phyloP scores from a whole-genome alignment of 2,888 invertebrate genomes.

The Nephrotoma guestfalica region DNA sequence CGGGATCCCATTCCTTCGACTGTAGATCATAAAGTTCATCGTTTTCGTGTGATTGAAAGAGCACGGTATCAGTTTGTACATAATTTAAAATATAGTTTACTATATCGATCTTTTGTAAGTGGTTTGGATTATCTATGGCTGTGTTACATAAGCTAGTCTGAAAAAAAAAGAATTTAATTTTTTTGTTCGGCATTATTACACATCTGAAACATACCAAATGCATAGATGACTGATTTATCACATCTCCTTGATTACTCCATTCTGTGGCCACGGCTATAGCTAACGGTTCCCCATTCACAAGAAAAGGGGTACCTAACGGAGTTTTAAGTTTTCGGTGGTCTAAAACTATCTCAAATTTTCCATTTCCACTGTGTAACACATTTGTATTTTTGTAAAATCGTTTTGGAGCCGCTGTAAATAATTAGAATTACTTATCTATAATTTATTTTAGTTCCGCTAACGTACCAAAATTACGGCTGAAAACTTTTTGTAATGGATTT shows the following conservation, averaged over 20 bases:
- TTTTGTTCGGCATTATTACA: constrained; percentile 6
- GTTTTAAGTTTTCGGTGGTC: constrained; percentile 85
- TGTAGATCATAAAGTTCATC: constrained; percentile 63
- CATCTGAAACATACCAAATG: constrained; percentile 53
- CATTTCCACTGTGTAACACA: constrained; percentile 46
- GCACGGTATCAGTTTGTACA: constrained; percentile 66
- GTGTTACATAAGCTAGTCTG: constrained; percentile 84
- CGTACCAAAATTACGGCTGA: neutral
- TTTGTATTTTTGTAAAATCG: constrained; percentile 61
- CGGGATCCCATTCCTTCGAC: constrained; percentile 72
- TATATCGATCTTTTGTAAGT: constrained; percentile 58
- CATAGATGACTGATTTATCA: constrained; percentile 67
- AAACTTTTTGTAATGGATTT: neutral
- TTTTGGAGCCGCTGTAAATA: constrained; percentile 27
- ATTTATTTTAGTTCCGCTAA: neutral
- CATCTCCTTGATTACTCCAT: constrained; percentile 77
- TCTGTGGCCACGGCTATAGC: constrained; percentile 89
- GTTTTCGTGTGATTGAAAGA: constrained; percentile 57
- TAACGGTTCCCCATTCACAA: constrained; percentile 69
- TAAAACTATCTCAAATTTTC: constrained; percentile 70
- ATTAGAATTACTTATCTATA: neutral
- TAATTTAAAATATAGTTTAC: constrained; percentile 65
- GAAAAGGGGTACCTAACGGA: constrained; percentile 63
- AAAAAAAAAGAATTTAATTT: constrained; percentile 16
- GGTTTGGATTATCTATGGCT: constrained; percentile 82